Conservation (phyloP, 2,888 invertebrate genomes). For the Spodoptera exigua region DNA sequence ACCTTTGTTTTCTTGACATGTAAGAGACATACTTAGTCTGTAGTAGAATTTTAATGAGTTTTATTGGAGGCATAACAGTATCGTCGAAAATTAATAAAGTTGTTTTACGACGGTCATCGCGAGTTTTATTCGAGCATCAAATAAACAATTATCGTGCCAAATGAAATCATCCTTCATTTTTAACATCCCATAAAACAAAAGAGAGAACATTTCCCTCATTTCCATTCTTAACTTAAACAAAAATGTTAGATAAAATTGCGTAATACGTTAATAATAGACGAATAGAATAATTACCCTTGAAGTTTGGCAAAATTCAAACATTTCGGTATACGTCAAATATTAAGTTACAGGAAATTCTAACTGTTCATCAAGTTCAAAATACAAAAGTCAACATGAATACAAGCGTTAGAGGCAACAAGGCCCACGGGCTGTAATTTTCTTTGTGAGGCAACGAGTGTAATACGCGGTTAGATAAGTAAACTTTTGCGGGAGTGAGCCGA, state of each 20-base stretch:
- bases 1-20: too few relatives aligned
- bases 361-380: slow-evolving; percentile 32
- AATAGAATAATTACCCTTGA: slow-evolving; percentile 28
- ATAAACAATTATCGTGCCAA: slow-evolving; percentile 46
- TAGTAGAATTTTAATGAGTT: too few relatives aligned
- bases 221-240: slow-evolving; percentile 4
- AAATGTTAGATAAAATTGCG: slow-evolving; percentile 12
- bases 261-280: slow-evolving; percentile 22
- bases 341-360: slow-evolving; percentile 34
- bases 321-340: slow-evolving; percentile 31
- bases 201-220: too few relatives aligned
- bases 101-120: slow-evolving; percentile 52
- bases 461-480: slow-evolving; percentile 59
- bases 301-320: slow-evolving; percentile 29
- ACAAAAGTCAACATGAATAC: slow-evolving; percentile 59
- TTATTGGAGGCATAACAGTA: slow-evolving; percentile 13
- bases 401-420: slow-evolving; percentile 47
- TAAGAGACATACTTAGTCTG: too few relatives aligned
- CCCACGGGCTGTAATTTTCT: slow-evolving; percentile 64
- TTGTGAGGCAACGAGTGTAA: slow-evolving; percentile 60
- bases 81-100: slow-evolving; percentile 45
- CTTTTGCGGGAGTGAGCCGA: slow-evolving; percentile 49
- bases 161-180: slow-evolving; percentile 28
- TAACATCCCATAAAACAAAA: slow-evolving; percentile 1
- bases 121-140: slow-evolving; percentile 57